phyloP scores from a whole-genome alignment of 2,888 invertebrate species.

The Muscina levida region DNA sequence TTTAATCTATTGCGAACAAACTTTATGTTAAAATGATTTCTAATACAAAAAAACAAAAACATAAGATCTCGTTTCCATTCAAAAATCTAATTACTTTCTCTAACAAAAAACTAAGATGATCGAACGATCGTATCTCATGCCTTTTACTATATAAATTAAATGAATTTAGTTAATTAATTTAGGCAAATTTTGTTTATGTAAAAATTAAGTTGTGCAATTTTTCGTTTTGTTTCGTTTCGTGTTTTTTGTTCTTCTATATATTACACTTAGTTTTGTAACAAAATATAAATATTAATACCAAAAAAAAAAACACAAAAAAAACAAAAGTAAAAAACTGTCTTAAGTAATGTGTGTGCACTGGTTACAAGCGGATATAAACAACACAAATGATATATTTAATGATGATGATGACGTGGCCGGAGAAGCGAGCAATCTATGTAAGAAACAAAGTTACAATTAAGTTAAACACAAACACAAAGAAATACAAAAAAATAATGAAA shows the following conservation, averaged over 20 bases:
- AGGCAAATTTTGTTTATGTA: conserved; percentile 53
- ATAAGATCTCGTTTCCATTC: background rate
- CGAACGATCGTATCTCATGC: background rate
- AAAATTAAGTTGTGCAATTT: background rate
- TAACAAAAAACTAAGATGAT: background rate
- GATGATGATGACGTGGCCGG: no score
- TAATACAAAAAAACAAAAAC: background rate
- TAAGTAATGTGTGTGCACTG: no score
- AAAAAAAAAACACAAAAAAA: conserved; percentile 13
- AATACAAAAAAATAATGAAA: conserved; percentile 49
- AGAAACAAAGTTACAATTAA: conserved; percentile 24
- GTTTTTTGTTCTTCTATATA: no score
- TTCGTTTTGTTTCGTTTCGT: no score
- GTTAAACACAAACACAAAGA: conserved; percentile 17
- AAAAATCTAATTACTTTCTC: background rate
- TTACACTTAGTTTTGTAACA: conserved; percentile 40
- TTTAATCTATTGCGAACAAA: no score
- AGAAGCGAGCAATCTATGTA: conserved; percentile 1
- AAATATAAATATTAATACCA: background rate
- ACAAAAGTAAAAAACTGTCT: conserved; percentile 40
- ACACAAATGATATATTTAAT: background rate
- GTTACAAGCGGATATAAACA: conserved; percentile 52
- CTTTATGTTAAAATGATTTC: no score
- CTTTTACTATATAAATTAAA: conserved; percentile 11
- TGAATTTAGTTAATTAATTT: conserved; percentile 61